Conservation (phyloP, 2,797 vertebrate genomes). For the Hapalemur alaotrensis region DNA sequence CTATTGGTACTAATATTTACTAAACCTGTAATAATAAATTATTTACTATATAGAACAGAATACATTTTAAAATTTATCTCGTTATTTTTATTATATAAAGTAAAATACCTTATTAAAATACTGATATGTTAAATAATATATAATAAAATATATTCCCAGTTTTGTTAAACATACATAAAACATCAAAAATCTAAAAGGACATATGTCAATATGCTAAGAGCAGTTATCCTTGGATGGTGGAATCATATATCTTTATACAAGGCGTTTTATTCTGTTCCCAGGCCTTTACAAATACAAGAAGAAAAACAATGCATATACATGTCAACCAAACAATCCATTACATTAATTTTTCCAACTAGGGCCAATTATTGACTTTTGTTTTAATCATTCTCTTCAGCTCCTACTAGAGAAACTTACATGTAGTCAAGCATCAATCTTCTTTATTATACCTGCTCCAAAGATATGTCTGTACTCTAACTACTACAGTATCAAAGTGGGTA, state of each 20-base stretch:
- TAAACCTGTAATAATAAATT: not conserved
- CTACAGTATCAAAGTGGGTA: not conserved
- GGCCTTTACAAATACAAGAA: not conserved
- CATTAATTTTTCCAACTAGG: not conserved
- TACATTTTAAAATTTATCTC: not conserved
- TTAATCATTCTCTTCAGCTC: not conserved
- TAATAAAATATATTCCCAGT: not conserved
- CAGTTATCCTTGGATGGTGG: not conserved
- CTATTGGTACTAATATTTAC: not conserved
- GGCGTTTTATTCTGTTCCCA: not conserved
- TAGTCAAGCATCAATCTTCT: not conserved
- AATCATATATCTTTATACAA: not conserved
- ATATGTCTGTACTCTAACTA: not conserved
- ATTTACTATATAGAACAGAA: not conserved
- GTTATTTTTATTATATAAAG: slow-evolving; percentile 37
- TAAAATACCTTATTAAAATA: slow-evolving; percentile 31
- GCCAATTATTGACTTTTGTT: not conserved
- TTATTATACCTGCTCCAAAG: not conserved
- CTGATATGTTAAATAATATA: not conserved
- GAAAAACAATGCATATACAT: not conserved
- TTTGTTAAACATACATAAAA: slow-evolving; percentile 2
- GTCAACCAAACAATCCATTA: not conserved
- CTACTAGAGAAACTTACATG: not conserved
- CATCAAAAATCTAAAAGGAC: not conserved
- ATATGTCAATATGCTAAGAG: not conserved